Evolutionary conservation across 2,113 vertebrate genomes (phyloP), one percentile per base, ranked within the genome.

Genomic region (Tretioscincus oriximinensis): DNA sequence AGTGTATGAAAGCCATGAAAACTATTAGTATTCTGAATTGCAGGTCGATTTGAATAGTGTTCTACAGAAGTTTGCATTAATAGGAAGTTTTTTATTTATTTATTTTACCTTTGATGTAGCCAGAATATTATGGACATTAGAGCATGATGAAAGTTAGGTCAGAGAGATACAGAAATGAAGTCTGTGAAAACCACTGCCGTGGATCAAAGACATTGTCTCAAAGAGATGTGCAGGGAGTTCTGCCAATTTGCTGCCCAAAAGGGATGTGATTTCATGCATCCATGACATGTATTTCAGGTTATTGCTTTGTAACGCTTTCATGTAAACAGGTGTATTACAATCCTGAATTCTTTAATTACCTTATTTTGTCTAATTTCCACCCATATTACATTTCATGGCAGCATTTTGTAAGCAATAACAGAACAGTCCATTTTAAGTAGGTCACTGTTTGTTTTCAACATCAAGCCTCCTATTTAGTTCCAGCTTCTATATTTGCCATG

Each of bases 101-200:
- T 72, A 69, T 76, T 81, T 91, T 88, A 69, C 76, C 84, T 93
- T 87, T 93, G 86, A 88, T 88, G 71, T 88, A 88, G 51, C 71
- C 81, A 90, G 64, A 81, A 81, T 90, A 90, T 86, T 90, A 84
- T 8, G 90, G 76, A 81, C 77, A 85, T 89, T 81, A 89, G 81
- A 89, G 87, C 64, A 89, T 85, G 88, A 92, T 91, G 77, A 94
- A 94, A 92, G 89, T 85, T 89, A 89, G 80, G 86, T 77, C 89
- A 87, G 22, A 69, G 22, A 69, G 82, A 86, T 88, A 86, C 73
- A 91, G 91, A 92, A 92, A 9, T 88, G 69, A 90, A 91, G 88
- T 89, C 76, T 89, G 78, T 80, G 60, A 87, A 90, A 87, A 73
- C 77, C 77, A 87, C 83, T 86, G 22, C 78, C 51, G 81, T 87